Conservation (phyloP, 2,888 invertebrate species). For the Polydrusus pterygomalis region DNA sequence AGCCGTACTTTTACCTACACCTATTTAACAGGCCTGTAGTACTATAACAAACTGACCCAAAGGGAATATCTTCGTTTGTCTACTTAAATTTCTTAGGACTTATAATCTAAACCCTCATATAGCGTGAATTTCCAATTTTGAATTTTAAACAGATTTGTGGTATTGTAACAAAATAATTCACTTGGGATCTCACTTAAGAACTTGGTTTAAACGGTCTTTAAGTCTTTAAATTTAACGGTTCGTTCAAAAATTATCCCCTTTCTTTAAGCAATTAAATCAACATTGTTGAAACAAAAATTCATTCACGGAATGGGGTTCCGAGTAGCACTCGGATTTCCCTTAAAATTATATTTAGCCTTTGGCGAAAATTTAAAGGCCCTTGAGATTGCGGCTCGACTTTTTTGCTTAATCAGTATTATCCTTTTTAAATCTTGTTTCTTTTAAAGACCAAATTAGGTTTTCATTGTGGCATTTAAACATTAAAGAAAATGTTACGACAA, state of each 20-base stretch:
- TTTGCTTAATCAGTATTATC: constrained; percentile 37
- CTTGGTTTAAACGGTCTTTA: neutral
- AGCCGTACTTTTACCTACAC: no score
- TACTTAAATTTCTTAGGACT: no score
- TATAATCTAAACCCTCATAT: neutral
- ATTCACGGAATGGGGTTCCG: constrained; percentile 3
- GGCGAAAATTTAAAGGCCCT: constrained; percentile 30
- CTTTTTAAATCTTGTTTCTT: constrained; percentile 28
- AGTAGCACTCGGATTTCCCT: constrained; percentile 29
- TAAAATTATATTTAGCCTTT: constrained; percentile 33
- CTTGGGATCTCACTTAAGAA: neutral
- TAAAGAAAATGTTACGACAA: neutral
- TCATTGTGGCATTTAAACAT: neutral
- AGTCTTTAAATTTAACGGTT: constrained; percentile 4
- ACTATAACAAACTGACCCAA: no score
- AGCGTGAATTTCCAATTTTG: no score
- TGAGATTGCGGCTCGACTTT: constrained; percentile 35
- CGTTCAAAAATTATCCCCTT: neutral
- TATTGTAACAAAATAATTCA: no score
- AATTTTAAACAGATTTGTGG: no score
- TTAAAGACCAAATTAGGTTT: constrained; percentile 11
- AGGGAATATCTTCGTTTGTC: no score
- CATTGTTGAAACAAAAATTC: constrained; percentile 23
- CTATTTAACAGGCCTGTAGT: no score
- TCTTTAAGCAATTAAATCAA: constrained; percentile 16